phyloP scores from a whole-genome alignment of 2,888 invertebrate genomes.

The Clistopyga incitator region DNA sequence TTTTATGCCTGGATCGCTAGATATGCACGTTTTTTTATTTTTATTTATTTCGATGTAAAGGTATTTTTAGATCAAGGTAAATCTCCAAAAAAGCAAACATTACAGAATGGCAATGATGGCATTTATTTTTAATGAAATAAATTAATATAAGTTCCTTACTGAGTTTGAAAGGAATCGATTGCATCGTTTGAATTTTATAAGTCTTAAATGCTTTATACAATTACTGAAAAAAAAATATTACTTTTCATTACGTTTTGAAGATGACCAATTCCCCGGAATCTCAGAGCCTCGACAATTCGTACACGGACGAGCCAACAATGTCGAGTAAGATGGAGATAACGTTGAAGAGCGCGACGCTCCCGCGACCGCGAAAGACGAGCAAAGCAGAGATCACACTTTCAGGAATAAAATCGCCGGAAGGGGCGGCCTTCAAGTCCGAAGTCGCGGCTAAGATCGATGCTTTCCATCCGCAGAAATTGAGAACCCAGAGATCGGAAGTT shows the following conservation, averaged over 20 bases:
- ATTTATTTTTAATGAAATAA: no score
- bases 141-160: no score
- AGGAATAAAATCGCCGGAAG: constrained; percentile 80
- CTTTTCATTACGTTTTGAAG: constrained; percentile 51
- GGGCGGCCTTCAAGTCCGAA: constrained; percentile 79
- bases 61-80: no score
- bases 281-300: constrained; percentile 67
- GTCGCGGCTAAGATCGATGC: constrained; percentile 81
- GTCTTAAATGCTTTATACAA: neutral
- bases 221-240: neutral
- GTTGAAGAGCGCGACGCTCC: constrained; percentile 88
- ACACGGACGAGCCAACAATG: constrained; percentile 82
- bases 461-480: constrained; percentile 82
- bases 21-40: no score
- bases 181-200: no score
- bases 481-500: constrained; percentile 86
- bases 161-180: no score
- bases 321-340: constrained; percentile 88
- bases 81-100: no score
- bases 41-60: no score
- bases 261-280: constrained; percentile 71
- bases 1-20: no score
- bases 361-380: constrained; percentile 87
- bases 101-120: no score
- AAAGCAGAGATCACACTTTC: constrained; percentile 88